Percentiles rank a stretch among this genome's conserved stretches.
These are phyloP conservation scores for Falco berigora DNA, from an alignment of 2,797 vertebrate species.

Conservation along the genomic window DNA sequence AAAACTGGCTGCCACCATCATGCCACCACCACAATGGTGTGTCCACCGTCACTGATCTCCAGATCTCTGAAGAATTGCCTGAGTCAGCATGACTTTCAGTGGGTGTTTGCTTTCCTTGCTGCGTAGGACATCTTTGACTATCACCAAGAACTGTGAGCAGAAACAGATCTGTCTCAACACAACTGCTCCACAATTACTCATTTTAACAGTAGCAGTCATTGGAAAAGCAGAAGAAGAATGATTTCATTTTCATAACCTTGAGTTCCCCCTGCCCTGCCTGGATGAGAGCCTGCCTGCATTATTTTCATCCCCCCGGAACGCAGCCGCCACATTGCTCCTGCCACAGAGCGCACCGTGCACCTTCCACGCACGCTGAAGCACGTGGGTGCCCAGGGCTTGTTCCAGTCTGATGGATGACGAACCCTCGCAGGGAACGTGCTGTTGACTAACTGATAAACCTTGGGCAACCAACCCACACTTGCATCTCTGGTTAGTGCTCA, in stretches of 20 bases:
- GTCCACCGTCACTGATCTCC: background rate
- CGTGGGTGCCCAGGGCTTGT: background rate
- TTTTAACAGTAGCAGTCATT: constrained; percentile 19
- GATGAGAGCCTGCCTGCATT: background rate
- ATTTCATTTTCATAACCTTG: constrained; percentile 63
- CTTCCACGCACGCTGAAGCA: background rate
- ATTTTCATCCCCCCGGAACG: background rate
- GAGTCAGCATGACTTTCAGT: background rate
- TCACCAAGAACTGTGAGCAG: background rate
- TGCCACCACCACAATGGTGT: background rate
- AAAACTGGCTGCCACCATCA: background rate
- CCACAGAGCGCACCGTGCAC: background rate
- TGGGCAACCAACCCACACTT: background rate
- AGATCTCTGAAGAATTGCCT: background rate
- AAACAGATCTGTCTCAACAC: background rate
- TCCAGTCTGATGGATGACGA: background rate
- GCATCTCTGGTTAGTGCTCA: background rate
- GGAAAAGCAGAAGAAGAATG: constrained; percentile 44
- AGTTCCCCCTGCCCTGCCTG: constrained; percentile 31
- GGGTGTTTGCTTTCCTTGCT: background rate
- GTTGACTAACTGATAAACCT: background rate
- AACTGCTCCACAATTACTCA: constrained; percentile 39
- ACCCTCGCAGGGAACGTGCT: background rate
- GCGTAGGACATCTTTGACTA: background rate
- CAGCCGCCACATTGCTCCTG: background rate